Base-by-base conservation (phyloP, 2,888 invertebrate species). In the Morinoia aosen region DNA sequence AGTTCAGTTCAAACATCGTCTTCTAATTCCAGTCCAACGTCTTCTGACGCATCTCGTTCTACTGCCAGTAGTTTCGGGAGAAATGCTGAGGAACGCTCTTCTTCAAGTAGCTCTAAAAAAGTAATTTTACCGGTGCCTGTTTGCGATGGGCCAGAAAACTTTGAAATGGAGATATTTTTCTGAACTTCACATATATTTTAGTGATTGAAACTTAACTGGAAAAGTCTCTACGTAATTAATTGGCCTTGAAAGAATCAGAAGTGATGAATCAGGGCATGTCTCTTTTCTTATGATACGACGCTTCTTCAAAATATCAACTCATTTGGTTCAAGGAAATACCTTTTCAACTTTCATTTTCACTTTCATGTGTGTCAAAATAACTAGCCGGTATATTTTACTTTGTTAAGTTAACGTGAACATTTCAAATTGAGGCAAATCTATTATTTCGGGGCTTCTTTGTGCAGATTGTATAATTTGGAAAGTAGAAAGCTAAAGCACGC, bases 91-190 rank as follows among this genome's bases (percentile, higher is more conserved):
- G 40, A 40, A 48, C 25, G 25, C 25, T 76, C 76, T 16, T 76
- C 76, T 76, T 76, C 76, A 33, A 76, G 25, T 19, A 33, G 25
- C 7, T 76, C 25, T 76, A 76, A 33, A 16, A 76, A 76, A 76
- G 90, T 90, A 14, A 48, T 40, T 48, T 48, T 90, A 10, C 90
- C 90, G 39, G 16, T 48, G 14, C 90, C 90, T 14, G 16, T 48
- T 48, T 40, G 40, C 48, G 16, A 48, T 11, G 90, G 90, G 11
- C 90, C 90, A 48, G 90, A 90, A 14, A 40, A 48, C 40, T 90
- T 90, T 90, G 90, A 90, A 16, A 90, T 90, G 90, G 90, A 90
- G 39, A 90, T 90, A 11, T 90, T 90, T 48, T 90, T 90, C 90
- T 90, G 90, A 90, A 19, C 3, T 76, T 76, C 76, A 76, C 33